phyloP scores from a whole-genome alignment of 2,888 invertebrate genomes.

The Acleris sparsana region DNA sequence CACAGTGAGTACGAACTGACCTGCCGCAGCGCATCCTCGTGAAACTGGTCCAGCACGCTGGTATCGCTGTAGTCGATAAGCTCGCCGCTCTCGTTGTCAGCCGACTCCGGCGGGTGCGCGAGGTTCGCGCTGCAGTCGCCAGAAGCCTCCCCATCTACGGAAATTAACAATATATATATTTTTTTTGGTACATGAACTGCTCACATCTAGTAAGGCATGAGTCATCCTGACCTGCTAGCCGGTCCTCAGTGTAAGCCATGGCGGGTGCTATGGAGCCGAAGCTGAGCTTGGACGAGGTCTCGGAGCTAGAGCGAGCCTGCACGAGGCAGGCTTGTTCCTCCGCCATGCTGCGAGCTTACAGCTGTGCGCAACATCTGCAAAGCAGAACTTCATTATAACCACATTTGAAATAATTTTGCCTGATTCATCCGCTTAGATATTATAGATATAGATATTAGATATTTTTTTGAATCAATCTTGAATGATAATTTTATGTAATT shows the following conservation, averaged over 20 bases:
- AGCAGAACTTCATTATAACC: neutral
- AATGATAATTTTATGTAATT: no score
- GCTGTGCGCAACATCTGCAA: constrained; percentile 62
- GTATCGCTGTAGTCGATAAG: constrained; percentile 84
- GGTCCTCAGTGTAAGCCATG: constrained; percentile 74
- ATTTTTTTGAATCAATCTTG: no score
- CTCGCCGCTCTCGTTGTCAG: constrained; percentile 73
- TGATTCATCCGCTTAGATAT: no score
- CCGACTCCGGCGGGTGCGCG: constrained; percentile 58
- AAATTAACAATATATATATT: no score
- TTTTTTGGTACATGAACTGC: no score
- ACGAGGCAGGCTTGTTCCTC: constrained; percentile 86
- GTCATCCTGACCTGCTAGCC: constrained; percentile 53
- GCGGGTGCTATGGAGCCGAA: constrained; percentile 65
- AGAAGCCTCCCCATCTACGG: constrained; percentile 59
- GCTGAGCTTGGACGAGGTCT: constrained; percentile 71
- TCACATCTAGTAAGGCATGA: no score
- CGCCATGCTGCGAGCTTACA: constrained; percentile 66
- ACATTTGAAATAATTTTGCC: no score
- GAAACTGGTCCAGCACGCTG: constrained; percentile 88
- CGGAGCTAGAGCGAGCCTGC: constrained; percentile 79
- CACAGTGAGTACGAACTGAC: constrained; percentile 51
- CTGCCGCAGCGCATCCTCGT: constrained; percentile 89
- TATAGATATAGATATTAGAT: no score
- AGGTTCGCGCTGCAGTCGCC: constrained; percentile 69